Evolutionary conservation across 2,113 vertebrate species (phyloP).

Genomic region (Otus sunia): DNA sequence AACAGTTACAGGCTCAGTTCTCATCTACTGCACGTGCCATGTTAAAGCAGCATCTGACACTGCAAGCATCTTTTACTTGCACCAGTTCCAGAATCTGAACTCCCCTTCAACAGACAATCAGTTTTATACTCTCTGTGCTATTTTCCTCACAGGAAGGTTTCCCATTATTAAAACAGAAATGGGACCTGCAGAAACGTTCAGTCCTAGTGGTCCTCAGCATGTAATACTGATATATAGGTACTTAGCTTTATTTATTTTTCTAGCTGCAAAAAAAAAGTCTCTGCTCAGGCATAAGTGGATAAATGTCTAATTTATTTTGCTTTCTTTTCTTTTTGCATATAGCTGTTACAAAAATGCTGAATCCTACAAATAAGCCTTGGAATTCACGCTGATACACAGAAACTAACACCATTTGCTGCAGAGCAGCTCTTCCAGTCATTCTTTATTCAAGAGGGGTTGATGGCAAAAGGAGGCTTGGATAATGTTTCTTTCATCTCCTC

Average conservation of each 20-base stretch:
- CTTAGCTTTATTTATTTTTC: neutral
- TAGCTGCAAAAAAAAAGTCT: neutral
- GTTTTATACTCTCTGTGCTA: neutral
- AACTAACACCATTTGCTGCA: slow-evolving; percentile 6
- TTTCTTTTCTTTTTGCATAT: neutral
- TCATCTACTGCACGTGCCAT: neutral
- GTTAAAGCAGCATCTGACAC: neutral
- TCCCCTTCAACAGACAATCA: neutral
- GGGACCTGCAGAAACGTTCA: neutral
- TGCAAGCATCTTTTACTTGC: neutral
- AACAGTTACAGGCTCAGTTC: neutral
- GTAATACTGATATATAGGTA: neutral
- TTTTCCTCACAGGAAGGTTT: neutral
- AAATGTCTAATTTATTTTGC: neutral
- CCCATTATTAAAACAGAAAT: neutral
- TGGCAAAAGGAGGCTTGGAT: neutral
- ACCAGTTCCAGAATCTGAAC: neutral
- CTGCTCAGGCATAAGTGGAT: neutral
- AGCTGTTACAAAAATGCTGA: slow-evolving; percentile 12
- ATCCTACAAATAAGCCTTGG: neutral
- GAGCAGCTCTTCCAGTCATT: neutral
- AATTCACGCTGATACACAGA: neutral
- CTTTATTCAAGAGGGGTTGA: neutral
- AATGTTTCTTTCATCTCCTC: neutral
- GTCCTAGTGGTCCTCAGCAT: neutral